These are phyloP conservation scores for Coelinius sp. DNA, from an alignment of 2,888 invertebrate species.

Conservation along the genomic window DNA sequence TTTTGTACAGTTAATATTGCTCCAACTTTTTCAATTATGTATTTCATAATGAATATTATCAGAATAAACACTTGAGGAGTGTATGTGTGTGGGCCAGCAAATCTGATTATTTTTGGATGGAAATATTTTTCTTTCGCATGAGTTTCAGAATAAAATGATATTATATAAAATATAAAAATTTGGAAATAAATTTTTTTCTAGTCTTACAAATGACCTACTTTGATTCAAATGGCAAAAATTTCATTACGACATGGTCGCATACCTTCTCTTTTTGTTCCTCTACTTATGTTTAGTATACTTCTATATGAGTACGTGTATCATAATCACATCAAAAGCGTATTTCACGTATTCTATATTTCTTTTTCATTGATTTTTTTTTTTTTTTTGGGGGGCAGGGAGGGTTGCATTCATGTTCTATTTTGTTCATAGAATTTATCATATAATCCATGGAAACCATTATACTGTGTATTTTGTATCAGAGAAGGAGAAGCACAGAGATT, in stretches of 20 bases:
- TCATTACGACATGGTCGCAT: constrained; percentile 6
- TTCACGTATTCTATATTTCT: constrained; percentile 36
- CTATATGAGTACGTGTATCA: constrained; percentile 41
- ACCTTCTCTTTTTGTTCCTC: constrained; percentile 3
- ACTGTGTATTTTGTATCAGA: background rate
- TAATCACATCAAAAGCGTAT: constrained; percentile 50
- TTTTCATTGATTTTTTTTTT: background rate
- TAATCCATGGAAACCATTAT: background rate
- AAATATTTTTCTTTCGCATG: background rate
- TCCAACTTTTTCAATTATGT: background rate
- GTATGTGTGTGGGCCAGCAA: no score
- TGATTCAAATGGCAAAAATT: constrained; percentile 13
- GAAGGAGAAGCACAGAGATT: constrained; percentile 25
- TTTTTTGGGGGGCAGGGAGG: constrained; percentile 1
- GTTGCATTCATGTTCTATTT: constrained; percentile 16
- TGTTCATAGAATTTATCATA: constrained; percentile 17
- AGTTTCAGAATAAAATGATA: background rate
- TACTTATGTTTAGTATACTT: constrained; percentile 25
- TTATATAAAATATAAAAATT: background rate
- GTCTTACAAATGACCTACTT: background rate
- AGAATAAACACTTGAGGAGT: no score
- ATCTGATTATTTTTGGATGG: background rate
- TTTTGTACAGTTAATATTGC: constrained; percentile 13
- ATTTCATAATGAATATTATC: background rate
- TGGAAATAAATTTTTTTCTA: background rate